Evolutionary conservation across 2,797 vertebrate species (phyloP), one percentile per base, ranked within the genome.

Genomic region (Enteromius trimaculatus): DNA sequence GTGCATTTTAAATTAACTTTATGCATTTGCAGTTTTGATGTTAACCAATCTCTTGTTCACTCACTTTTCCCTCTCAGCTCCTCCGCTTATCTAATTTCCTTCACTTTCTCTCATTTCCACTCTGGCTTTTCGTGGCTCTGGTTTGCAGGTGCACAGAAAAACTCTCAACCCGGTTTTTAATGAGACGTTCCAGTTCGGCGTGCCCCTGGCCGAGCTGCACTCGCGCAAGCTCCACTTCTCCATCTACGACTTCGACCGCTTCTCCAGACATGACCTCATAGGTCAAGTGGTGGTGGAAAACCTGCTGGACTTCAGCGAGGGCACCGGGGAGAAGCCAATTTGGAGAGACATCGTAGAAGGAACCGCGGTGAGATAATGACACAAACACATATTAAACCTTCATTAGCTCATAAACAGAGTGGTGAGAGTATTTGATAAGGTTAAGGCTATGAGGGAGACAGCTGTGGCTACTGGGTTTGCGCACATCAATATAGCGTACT

Each of bases 271-370:
- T 21, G 97, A 98, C 93, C 95, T 98, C 90, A 98, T 98, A 0
- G 97, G 97, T 47, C 96, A 97, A 92, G 96, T 97, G 81, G 96
- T 98, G 89, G 95, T 98, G 92, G 97, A 98, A 90, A 97, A 98
- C 94, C 94, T 98, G 90, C 94, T 98, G 92, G 97, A 98, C 92
- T 96, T 96, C 92, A 96, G 96, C 0, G 96, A 98, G 92, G 95
- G 95, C 89, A 95, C 94, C 72, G 96, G 94, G 0, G 97, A 97
- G 85, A 95, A 96, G 23, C 96, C 96, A 0, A 93, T 98, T 39
- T 98, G 97, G 97, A 95, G 96, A 92, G 96, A 97, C 92, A 97
- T 98, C 64, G 90, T 97, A 88, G 97, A 97, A 90, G 96, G 95
- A 1, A 96, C 95, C 3, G 96, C 96, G 93, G 97, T 98, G 91